phyloP scores from a whole-genome alignment of 2,797 vertebrate genomes.

The Bradypus variegatus region DNA sequence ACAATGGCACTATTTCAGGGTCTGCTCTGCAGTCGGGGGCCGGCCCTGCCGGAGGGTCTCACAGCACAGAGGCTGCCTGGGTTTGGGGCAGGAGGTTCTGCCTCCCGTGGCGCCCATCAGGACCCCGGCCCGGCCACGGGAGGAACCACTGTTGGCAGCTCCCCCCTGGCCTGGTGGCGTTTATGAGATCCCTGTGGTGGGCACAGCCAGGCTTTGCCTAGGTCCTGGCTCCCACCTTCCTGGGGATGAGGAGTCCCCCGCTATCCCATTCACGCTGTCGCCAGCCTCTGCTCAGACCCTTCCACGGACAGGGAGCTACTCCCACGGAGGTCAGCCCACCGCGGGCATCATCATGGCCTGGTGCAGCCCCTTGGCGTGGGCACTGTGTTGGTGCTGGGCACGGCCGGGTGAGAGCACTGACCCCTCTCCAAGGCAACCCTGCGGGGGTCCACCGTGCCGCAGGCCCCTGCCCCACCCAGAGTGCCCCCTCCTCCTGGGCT shows the following conservation, averaged over 20 bases:
- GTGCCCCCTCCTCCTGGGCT: not conserved
- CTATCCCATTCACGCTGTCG: accelerated
- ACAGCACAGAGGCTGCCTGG: not conserved
- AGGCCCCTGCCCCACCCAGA: accelerated
- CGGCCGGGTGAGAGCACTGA: accelerated
- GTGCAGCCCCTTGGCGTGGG: no score
- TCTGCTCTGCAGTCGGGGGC: not conserved
- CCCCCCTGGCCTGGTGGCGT: not conserved
- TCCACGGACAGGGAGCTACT: not conserved
- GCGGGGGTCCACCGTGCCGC: no score
- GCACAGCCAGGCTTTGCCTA: not conserved
- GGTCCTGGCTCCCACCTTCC: not conserved
- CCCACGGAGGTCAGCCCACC: not conserved
- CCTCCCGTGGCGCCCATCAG: not conserved
- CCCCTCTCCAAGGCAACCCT: no score
- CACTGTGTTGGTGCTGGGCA: not conserved
- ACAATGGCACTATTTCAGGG: conserved; percentile 37
- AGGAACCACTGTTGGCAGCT: not conserved
- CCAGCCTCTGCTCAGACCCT: not conserved
- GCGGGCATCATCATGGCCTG: no score
- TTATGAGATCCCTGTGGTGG: no score
- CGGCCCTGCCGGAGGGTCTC: not conserved
- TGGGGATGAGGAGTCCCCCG: no score
- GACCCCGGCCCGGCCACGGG: not conserved
- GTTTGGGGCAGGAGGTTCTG: not conserved